A percentile compares a stretch with the other conserved stretches of the same genome.
Evolutionary conservation across 2,113 vertebrate species (phyloP).

Genomic region (Rhegmatorhina hoffmannsi): DNA sequence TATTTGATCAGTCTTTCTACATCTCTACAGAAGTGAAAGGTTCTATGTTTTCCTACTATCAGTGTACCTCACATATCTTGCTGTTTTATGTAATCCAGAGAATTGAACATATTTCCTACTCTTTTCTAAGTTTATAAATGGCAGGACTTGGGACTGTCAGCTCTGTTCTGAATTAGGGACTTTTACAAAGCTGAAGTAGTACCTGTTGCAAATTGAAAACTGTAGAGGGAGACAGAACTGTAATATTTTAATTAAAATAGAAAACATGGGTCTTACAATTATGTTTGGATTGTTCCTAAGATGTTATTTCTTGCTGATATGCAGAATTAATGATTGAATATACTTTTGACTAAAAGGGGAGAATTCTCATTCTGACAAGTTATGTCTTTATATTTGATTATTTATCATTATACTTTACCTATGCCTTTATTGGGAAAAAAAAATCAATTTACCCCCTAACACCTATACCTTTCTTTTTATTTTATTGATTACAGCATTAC

Average conservation of each 20-base stretch:
- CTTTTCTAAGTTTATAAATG: neutral
- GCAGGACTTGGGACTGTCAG: neutral
- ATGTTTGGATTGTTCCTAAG: neutral
- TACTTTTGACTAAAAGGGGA: neutral
- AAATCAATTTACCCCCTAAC: neutral
- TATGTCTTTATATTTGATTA: neutral
- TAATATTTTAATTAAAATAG: neutral
- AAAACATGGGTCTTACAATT: neutral
- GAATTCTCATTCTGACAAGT: neutral
- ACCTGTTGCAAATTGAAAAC: neutral
- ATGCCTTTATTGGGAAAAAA: neutral
- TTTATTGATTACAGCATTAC: neutral
- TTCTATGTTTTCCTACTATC: neutral
- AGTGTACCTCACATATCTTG: neutral
- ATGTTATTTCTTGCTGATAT: neutral
- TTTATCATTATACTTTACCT: neutral
- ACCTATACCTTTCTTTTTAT: neutral
- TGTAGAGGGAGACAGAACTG: neutral
- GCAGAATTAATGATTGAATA: neutral
- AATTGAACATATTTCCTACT: neutral
- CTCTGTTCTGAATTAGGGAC: neutral
- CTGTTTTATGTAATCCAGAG: neutral
- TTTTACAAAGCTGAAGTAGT: neutral
- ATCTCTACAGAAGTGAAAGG: neutral
- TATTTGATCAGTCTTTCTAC: neutral